Evolutionary conservation across 2,888 invertebrate species (phyloP), one percentile per base, ranked within the genome.

Genomic region (Lampropteryx suffumata): DNA sequence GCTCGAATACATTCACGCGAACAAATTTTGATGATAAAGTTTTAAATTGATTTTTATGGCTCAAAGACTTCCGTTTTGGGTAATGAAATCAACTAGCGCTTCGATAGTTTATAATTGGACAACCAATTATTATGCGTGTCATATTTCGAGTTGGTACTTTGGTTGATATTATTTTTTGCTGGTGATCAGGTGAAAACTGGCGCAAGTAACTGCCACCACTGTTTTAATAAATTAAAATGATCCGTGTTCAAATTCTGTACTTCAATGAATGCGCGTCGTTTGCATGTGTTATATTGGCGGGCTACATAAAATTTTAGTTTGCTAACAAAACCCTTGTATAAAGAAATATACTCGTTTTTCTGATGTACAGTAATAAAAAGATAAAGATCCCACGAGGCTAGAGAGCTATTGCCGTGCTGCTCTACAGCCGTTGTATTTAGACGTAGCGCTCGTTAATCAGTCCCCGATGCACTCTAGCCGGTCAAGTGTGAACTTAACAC

Each of bases 371-470:
- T 37, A 8, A 32, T 30, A 45, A 37, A 32, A 35, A 32, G 14
- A 14, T 45, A 36, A 32, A 45, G 35, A 37, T 26, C 37, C 37
- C 36, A 17, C 28, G 36, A 35, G 36, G 11, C 13, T 39, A 27
- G 11, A 13, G 14, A 27, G 27, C n/a, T 14, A 24, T 24, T 24
- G 24, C 24, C 24, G 5, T 24, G 24, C 32, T 32, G 13, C 33
- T 21, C 21, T 17, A 10, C 17, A 17, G 26, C 30, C 36, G 24
- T 29, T 13, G 33, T 24, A 24, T 40, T 33, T 47, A 21, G 52
- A 65, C 61, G 61, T 55, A 55, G 41, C 17, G 47, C 58, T 69
- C 59, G 59, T 67, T 65, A 61, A 64, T 66, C 61, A 62, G 62
- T 53, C 61, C 55, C 61, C 45, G 13, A 53, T 64, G 61, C 61